Evolutionary conservation across 2,888 invertebrate species (phyloP), one percentile per base, ranked within the genome.

Genomic region (Drosophila prolongata): DNA sequence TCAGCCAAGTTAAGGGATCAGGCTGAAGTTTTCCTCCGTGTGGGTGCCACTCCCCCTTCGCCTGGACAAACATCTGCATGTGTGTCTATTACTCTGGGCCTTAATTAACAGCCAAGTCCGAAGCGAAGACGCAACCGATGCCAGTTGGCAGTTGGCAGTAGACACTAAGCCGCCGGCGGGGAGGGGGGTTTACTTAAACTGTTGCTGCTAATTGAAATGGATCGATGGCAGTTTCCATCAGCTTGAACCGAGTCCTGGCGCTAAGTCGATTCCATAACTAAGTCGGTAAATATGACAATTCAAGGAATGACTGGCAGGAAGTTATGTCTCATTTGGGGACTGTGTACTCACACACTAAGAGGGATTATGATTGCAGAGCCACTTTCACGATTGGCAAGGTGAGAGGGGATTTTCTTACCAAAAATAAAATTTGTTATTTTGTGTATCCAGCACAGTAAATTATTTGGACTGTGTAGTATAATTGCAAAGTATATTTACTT

Each of bases 201-300:
- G 62, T 62, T 44, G 50, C 62, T 49, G 62, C 65, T 64, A 53
- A 64, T 65, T 64, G 65, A 64, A 66, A 40, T 40, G 66, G 40
- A 65, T 65, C 65, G 65, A 53, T 65, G 52, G 60, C 46, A 27
- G 43, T 24, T 35, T 42, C 42, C 52, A 55, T 34, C 40, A 47
- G 47, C n/a, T 59, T 14, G 40, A 14, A 3, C 16, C 1, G 16
- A 34, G 54, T 19, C 10, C 13, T 30, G 42, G 43, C 30, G 19
- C 37, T 38, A 52, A 65, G 50, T 34, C 42, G 8, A 47, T 42
- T 38, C 19, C 14, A 37, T 53, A 53, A 24, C 16, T 34, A 37
- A 19, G 40, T 54, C 35, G n/a, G 46, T 47, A 47, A 61, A 61
- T 49, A 61, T 49, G 62, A 16, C 61, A 47, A 30, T 4, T 49